Conservation (phyloP, 2,797 vertebrate genomes). For the Cuculus canorus region DNA sequence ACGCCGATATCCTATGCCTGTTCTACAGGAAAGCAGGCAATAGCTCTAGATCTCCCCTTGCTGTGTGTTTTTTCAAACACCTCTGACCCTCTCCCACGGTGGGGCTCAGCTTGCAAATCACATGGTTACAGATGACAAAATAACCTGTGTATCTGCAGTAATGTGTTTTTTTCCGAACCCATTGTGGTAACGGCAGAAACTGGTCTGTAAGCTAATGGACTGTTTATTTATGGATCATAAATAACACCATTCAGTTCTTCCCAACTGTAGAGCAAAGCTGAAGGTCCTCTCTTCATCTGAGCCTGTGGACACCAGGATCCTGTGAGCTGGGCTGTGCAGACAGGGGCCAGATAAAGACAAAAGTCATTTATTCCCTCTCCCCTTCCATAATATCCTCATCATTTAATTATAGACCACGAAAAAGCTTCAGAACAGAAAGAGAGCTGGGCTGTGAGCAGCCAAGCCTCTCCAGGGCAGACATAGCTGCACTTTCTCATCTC, state of each 20-base stretch:
- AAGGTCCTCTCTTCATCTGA: background rate
- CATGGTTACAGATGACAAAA: background rate
- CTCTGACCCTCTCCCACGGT: background rate
- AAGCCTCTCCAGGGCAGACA: background rate
- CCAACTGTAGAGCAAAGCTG: background rate
- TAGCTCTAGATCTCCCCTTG: background rate
- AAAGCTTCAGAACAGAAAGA: background rate
- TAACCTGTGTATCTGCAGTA: background rate
- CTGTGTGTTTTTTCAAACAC: background rate
- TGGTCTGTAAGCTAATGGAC: background rate
- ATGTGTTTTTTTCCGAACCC: background rate
- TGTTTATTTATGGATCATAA: background rate
- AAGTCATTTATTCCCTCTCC: background rate
- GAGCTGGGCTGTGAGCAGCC: background rate
- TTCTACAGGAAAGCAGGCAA: background rate
- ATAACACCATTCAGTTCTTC: background rate
- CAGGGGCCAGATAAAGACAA: background rate
- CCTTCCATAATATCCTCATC: background rate
- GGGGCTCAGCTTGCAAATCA: background rate
- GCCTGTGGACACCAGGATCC: background rate
- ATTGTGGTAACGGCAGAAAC: background rate
- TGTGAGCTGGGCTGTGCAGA: background rate
- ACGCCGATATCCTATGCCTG: background rate
- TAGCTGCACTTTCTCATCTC: background rate
- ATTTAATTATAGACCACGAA: background rate